Conservation (phyloP, 2,888 invertebrate species). For the Druceiella hillmani region DNA sequence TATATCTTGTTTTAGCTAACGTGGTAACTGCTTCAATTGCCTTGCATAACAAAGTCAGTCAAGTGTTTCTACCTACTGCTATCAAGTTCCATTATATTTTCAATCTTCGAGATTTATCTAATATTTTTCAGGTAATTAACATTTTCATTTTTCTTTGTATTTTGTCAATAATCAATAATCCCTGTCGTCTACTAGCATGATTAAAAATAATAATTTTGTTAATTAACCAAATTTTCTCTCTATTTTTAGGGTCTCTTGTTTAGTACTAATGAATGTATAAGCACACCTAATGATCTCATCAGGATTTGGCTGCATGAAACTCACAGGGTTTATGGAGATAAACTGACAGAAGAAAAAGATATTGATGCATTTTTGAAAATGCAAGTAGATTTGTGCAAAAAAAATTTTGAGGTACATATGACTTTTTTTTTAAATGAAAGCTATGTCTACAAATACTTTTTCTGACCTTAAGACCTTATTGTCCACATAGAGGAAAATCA, state of each 20-base stretch:
- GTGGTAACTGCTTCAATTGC: conserved; percentile 79
- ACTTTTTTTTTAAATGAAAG: no score
- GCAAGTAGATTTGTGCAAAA: conserved; percentile 85
- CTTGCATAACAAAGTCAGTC: conserved; percentile 79
- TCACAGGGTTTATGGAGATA: conserved; percentile 90
- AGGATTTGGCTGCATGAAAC: conserved; percentile 93
- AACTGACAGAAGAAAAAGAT: conserved; percentile 87
- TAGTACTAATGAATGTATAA: conserved; percentile 82
- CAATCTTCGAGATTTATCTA: conserved; percentile 90
- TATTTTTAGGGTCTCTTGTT: conserved; percentile 77
- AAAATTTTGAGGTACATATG: conserved; percentile 86
- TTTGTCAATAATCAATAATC: no score
- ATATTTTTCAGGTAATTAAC: conserved; percentile 78
- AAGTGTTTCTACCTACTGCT: conserved; percentile 90
- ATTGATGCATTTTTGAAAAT: conserved; percentile 86
- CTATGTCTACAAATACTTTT: no score
- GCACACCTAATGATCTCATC: conserved; percentile 73
- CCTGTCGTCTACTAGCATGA: no score
- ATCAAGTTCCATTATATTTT: conserved; percentile 97
- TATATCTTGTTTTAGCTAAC: conserved; percentile 46
- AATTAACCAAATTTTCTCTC: no score
- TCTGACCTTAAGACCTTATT: no score
- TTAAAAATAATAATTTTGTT: no score
- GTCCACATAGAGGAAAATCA: no score
- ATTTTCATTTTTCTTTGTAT: conserved; percentile 16